Evolutionary conservation across 2,888 invertebrate species (phyloP), one percentile per base, ranked within the genome.

Genomic region (Timandra comae): DNA sequence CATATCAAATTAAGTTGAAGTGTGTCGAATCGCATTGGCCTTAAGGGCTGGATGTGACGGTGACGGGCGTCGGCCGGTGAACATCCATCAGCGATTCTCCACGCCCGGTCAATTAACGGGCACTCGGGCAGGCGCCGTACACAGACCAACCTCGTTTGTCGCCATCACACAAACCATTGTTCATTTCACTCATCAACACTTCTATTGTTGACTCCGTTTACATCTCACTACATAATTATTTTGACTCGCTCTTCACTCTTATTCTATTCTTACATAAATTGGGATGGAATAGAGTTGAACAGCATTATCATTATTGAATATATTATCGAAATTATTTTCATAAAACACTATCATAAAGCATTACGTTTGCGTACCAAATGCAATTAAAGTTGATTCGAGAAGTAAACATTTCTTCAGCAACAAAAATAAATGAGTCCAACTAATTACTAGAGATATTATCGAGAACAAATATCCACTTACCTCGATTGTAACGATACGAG

Each of bases 11-110:
- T 53, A 55, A 59, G 57, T 59, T 55, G 57, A 64, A 50, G 71
- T 64, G 69, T 71, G 62, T 66, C 76, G 63, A 69, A 78, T 64
- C 56, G 35, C 13, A 27, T 43, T 38, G 57, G 49, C 56, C 46
- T 56, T 48, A 65, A 68, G 64, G 67, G 56, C 50, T 44, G 49
- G 48, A 44, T 49, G 61, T 51, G 53, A 49, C 35, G 49, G 50
- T 42, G 49, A 55, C 56, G 52, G 45, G 51, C 49, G 6, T 16
- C 16, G 16, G 16, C 3, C 16, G 57, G 52, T 53, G 63, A 63
- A 63, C 74, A 75, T 82, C 57, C 63, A 74, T 82, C 78, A 77
- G 53, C 61, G 61, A 82, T 84, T 77, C 63, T 56, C 63, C 59
- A 71, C 74, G 71, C 63, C n/a, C 54, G 65, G 62, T 74, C 81